Percentiles rank a stretch among this genome's conserved stretches.
Conservation (phyloP, 2,888 invertebrate species). For the Torymus tubicola region DNA sequence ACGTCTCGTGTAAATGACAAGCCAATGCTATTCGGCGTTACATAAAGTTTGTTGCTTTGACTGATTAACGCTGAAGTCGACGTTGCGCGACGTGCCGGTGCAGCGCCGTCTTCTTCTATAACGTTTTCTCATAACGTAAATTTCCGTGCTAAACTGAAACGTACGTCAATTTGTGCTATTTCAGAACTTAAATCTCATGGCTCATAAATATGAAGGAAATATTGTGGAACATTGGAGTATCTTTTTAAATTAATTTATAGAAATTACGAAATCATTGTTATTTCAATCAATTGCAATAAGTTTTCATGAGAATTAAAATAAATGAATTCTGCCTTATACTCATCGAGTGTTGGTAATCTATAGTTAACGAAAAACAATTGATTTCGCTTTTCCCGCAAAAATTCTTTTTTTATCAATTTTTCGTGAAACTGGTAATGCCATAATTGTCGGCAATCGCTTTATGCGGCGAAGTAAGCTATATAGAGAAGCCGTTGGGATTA, state of each 20-base stretch:
- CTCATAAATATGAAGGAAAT: too few relatives aligned
- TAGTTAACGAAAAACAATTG: neutral
- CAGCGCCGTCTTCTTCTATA: neutral
- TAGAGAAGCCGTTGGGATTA: slow-evolving; percentile 30
- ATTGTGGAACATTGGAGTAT: too few relatives aligned
- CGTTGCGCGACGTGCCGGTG: neutral
- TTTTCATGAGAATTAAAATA: too few relatives aligned
- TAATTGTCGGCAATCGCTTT: slow-evolving; percentile 24
- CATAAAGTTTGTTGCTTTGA: slow-evolving; percentile 39
- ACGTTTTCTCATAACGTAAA: neutral
- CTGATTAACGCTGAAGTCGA: slow-evolving; percentile 29
- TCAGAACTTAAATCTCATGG: too few relatives aligned
- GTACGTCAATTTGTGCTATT: too few relatives aligned
- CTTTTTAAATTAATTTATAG: too few relatives aligned
- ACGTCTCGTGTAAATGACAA: slow-evolving; percentile 23
- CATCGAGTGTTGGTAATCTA: too few relatives aligned
- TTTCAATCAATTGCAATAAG: too few relatives aligned
- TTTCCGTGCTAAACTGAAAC: neutral
- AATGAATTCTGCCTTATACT: too few relatives aligned
- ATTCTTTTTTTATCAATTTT: slow-evolving; percentile 10
- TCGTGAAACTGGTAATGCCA: neutral
- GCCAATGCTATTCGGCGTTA: slow-evolving; percentile 32
- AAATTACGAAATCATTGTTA: too few relatives aligned
- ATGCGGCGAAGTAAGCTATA: slow-evolving; percentile 14
- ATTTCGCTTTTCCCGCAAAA: slow-evolving; percentile 9